These are phyloP conservation scores for Trachymyrmex cornetzi DNA, from an alignment of 1,140 invertebrate species.

Conservation along the genomic window DNA sequence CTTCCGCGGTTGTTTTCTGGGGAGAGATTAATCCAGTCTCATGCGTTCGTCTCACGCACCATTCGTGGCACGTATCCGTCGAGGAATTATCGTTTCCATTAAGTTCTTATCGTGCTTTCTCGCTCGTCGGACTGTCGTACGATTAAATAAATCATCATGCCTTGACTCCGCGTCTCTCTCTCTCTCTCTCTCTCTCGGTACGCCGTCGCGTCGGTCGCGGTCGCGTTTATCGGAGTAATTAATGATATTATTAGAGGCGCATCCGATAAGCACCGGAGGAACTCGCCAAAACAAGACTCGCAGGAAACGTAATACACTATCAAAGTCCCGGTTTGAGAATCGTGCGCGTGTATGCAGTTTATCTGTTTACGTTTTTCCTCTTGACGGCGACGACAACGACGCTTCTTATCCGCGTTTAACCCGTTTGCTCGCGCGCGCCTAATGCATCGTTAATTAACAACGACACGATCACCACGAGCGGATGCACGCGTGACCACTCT, in stretches of 20 bases:
- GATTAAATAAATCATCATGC: slow-evolving; percentile 37
- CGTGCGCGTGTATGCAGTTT: slow-evolving; percentile 14
- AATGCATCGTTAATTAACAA: slow-evolving; percentile 58
- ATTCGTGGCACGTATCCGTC: slow-evolving; percentile 18
- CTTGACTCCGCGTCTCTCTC: not conserved
- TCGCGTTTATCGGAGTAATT: slow-evolving; percentile 50
- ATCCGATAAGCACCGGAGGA: slow-evolving; percentile 17
- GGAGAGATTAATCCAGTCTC: slow-evolving; percentile 29
- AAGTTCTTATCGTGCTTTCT: slow-evolving; percentile 48
- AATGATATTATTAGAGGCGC: slow-evolving; percentile 54
- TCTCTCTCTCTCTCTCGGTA: not conserved
- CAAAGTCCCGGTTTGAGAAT: not conserved
- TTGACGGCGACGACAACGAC: not conserved
- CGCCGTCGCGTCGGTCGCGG: not conserved
- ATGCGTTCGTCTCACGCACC: slow-evolving; percentile 12
- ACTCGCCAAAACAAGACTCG: slow-evolving; percentile 53
- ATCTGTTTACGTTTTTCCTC: slow-evolving; percentile 52
- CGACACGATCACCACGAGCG: slow-evolving; percentile 40
- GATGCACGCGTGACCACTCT: slow-evolving; percentile 25
- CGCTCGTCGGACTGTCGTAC: slow-evolving; percentile 13
- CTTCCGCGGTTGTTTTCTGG: slow-evolving; percentile 29
- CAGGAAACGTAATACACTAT: slow-evolving; percentile 41
- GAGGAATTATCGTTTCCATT: slow-evolving; percentile 49
- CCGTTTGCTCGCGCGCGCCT: slow-evolving; percentile 45
- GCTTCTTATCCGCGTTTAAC: slow-evolving; percentile 40